Evolutionary conservation across 2,113 vertebrate genomes (phyloP).

Genomic region (Elachura formosa): DNA sequence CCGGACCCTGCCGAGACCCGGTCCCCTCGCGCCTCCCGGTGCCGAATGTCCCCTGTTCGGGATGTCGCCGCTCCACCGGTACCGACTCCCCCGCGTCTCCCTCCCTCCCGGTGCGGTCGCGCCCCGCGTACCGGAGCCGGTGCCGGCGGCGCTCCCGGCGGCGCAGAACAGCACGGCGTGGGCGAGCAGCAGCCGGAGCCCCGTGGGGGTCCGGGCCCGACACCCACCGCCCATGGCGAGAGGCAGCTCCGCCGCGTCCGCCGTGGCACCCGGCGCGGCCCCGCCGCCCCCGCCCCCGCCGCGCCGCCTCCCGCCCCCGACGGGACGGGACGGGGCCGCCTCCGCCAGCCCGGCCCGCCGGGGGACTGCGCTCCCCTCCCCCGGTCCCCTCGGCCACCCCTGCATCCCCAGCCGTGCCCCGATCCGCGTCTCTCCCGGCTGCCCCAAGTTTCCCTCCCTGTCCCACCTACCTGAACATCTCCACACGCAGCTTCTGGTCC

Average conservation of each 20-base stretch:
- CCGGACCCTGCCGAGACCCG: too few relatives aligned
- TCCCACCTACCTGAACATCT: background rate
- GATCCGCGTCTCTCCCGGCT: background rate
- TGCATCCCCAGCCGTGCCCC: too few relatives aligned
- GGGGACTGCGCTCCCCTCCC: background rate
- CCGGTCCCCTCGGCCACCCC: background rate
- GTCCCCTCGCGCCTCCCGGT: background rate
- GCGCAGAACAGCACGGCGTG: background rate
- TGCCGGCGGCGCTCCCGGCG: background rate
- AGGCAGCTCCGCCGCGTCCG: background rate
- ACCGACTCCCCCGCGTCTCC: background rate
- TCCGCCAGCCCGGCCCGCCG: background rate
- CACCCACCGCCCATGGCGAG: background rate
- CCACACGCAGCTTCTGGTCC: background rate
- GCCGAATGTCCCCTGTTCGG: background rate
- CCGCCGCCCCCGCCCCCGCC: background rate
- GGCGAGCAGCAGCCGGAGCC: background rate
- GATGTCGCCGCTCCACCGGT: background rate
- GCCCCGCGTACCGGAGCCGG: slow-evolving; percentile 6
- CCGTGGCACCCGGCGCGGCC: too few relatives aligned
- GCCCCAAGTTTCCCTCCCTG: too few relatives aligned
- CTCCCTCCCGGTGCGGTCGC: background rate
- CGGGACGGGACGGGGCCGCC: background rate
- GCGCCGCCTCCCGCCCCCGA: background rate
- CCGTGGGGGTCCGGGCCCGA: background rate